phyloP scores from a whole-genome alignment of 2,797 vertebrate species.

The Botia kubotai region DNA sequence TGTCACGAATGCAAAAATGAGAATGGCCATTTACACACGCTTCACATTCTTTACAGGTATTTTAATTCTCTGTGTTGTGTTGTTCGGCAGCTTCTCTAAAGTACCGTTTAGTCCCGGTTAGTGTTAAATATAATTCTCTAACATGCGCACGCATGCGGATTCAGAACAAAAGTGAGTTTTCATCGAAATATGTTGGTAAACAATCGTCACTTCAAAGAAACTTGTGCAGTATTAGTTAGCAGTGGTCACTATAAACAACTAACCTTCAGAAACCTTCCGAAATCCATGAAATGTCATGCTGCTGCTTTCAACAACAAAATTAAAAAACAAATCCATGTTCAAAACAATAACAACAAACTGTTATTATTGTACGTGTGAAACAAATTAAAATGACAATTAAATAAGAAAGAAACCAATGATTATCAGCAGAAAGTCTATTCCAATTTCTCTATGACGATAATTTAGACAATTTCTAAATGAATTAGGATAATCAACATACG shows the following conservation, averaged over 20 bases:
- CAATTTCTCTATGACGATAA: not conserved
- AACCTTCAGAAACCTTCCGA: not conserved
- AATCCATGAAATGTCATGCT: not conserved
- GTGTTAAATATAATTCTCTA: not conserved
- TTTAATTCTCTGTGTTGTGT: not conserved
- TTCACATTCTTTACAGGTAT: not conserved
- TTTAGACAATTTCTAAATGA: not conserved
- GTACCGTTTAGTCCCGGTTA: not conserved
- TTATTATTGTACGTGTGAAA: conserved; percentile 19
- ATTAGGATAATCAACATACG: not conserved
- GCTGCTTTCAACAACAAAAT: not conserved
- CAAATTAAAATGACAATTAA: not conserved
- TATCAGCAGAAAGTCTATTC: not conserved
- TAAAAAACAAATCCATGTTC: not conserved
- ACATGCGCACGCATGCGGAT: not conserved
- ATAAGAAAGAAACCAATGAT: not conserved
- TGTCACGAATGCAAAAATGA: not conserved
- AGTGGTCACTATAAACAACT: not conserved
- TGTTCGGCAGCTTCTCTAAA: not conserved
- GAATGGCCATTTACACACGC: not conserved
- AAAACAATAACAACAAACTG: not conserved
- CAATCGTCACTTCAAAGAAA: not conserved
- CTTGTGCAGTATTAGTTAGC: not conserved
- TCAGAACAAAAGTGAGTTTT: conserved; percentile 6
- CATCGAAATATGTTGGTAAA: not conserved